These are phyloP conservation scores for Struthio camelus DNA, from an alignment of 2,113 vertebrate species.

Conservation along the genomic window DNA sequence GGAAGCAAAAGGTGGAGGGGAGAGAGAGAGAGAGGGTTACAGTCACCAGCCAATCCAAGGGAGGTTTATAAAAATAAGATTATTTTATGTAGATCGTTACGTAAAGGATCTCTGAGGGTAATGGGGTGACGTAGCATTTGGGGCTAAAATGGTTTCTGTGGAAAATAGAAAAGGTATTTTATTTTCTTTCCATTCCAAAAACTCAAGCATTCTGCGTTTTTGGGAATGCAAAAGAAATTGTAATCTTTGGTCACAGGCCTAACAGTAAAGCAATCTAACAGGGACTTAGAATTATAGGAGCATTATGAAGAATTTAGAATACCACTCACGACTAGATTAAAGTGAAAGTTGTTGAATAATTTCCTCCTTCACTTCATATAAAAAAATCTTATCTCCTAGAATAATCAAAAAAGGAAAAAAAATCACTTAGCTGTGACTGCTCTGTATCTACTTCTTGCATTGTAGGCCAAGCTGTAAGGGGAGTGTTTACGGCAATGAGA, in stretches of 20 bases:
- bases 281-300: not conserved
- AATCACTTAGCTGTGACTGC: not conserved
- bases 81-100: not conserved
- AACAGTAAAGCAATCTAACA: not conserved
- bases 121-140: not conserved
- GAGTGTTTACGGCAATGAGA: conserved; percentile 45
- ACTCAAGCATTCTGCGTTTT: not conserved
- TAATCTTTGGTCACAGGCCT: not conserved
- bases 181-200: not conserved
- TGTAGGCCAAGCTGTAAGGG: conserved; percentile 54
- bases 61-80: not conserved
- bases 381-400: conserved; percentile 31
- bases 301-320: conserved; percentile 14
- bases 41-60: not conserved
- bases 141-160: not conserved
- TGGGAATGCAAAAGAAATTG: not conserved
- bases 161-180: not conserved
- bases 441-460: conserved; percentile 42
- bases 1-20: not conserved
- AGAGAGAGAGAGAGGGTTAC: not conserved
- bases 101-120: not conserved
- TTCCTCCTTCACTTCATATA: conserved; percentile 41
- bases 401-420: conserved; percentile 36
- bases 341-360: conserved; percentile 54
- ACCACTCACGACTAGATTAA: conserved; percentile 3